phyloP scores from a whole-genome alignment of 2,888 invertebrate genomes.

The Aelia acuminata region DNA sequence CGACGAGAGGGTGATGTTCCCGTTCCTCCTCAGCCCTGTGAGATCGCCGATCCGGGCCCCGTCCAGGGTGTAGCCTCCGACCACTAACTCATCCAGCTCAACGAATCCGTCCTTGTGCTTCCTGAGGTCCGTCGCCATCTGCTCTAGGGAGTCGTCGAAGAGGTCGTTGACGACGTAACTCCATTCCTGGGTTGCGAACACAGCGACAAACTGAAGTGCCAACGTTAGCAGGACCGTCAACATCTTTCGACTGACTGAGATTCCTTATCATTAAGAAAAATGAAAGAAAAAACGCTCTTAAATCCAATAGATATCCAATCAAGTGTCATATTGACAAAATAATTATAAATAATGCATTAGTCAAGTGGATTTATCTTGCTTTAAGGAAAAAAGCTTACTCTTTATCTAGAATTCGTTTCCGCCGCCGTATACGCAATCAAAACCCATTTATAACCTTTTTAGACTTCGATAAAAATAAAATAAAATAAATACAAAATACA shows the following conservation, averaged over 20 bases:
- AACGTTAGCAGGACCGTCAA: background rate
- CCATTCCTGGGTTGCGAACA: background rate
- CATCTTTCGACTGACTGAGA: background rate
- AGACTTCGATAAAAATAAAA: too few species aligned
- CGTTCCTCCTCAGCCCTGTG: background rate
- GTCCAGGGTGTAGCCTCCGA: background rate
- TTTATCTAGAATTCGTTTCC: background rate
- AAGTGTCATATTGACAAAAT: background rate
- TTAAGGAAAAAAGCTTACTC: background rate
- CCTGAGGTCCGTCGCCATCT: background rate
- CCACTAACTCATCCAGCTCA: background rate
- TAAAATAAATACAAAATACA: too few species aligned
- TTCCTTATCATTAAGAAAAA: background rate
- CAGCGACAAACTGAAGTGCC: background rate
- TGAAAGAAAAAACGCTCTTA: background rate
- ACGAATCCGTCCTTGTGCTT: background rate
- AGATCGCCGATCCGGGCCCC: background rate
- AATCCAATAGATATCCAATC: background rate
- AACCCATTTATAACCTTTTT: background rate
- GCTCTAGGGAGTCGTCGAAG: background rate
- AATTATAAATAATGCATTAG: background rate
- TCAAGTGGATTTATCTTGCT: background rate
- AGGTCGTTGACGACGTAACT: conserved; percentile 25
- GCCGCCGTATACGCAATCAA: background rate
- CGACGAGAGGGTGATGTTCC: background rate